Conservation (phyloP, 2,113 vertebrate genomes). For the Phylloscopus trochiloides region DNA sequence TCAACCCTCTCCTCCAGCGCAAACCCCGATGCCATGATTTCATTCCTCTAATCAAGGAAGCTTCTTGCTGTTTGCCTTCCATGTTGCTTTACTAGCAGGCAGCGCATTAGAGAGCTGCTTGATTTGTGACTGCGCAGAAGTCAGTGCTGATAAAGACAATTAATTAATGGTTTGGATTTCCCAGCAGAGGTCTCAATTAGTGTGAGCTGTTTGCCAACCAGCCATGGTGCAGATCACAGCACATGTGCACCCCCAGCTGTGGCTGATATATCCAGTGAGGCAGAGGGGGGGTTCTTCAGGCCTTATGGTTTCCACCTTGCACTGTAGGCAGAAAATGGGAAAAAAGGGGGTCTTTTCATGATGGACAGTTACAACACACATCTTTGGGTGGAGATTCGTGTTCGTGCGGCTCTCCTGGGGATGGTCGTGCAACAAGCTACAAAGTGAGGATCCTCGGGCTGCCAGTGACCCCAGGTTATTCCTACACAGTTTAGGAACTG, state of each 20-base stretch:
- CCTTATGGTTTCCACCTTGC: not conserved
- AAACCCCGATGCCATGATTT: fast-evolving
- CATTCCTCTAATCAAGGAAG: not conserved
- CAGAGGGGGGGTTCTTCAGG: not conserved
- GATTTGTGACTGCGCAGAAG: not conserved
- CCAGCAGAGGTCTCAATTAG: slow-evolving; percentile 24
- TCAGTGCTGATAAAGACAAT: not conserved
- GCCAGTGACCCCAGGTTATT: not conserved
- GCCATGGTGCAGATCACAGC: fast-evolving
- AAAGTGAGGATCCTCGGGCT: not conserved
- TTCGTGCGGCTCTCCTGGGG: not conserved
- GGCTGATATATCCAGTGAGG: fast-evolving
- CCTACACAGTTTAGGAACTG: not conserved
- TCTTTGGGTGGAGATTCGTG: fast-evolving
- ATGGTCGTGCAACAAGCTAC: not conserved
- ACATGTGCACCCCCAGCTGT: fast-evolving
- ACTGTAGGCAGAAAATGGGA: not conserved
- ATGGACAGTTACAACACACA: fast-evolving
- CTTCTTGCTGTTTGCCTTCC: not conserved
- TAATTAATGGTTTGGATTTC: slow-evolving; percentile 30
- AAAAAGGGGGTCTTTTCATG: not conserved
- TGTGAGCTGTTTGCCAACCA: fast-evolving
- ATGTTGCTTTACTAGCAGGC: not conserved
- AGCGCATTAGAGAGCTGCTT: not conserved
- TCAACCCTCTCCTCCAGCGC: not conserved